Evolutionary conservation across 2,888 invertebrate species (phyloP), one percentile per base, ranked within the genome.

Genomic region (Yponomeuta cagnagella): DNA sequence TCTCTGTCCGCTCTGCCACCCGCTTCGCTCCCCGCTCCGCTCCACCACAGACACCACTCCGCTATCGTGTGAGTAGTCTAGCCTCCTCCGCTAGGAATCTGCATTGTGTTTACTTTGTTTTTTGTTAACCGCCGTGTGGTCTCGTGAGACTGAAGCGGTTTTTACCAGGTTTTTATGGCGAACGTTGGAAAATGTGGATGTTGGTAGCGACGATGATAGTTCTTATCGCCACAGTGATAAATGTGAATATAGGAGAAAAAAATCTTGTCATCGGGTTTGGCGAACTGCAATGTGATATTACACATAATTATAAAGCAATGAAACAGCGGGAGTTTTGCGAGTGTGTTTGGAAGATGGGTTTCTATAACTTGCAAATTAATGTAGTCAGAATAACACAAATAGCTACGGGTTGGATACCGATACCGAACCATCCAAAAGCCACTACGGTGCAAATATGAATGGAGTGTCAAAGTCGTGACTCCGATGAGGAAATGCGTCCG

Each of bases 1-100:
- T 94, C 94, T 67, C 84, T 95, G 68, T 93, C 94, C 70, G 94
- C 94, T 2, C 88, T 94, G 73, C 94, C 94, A 5, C 90, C 91
- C 33, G 75, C 89, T 68, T 79, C 86, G 23, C 70, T 71, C 15
- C 83, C 89, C 74, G 83, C 82, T 30, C 87, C 90, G 72, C 81
- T 86, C 1, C 92, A 89, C 74, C 90, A 88, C 75, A 81, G 90
- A 72, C 91, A 91, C 74, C 90, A 91, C 77, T 90, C 91, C 10
- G 87, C 90, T 78, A 87, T 89, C 71, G 83, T 90, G 92, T 92
- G 70, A 88, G 92, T 91, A 73, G 73, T 73, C 52, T 58, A 58
- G 52, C 15, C 52, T 66, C 58, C 58, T 37, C 43, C 63, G 43
- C 43, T 58, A 58, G 52, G 52, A 58, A 58, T 58, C 43, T 58